Percentiles rank a stretch among this genome's conserved stretches.
These are phyloP conservation scores for Lasioglossum vierecki DNA, from an alignment of 2,888 invertebrate genomes.

Conservation along the genomic window DNA sequence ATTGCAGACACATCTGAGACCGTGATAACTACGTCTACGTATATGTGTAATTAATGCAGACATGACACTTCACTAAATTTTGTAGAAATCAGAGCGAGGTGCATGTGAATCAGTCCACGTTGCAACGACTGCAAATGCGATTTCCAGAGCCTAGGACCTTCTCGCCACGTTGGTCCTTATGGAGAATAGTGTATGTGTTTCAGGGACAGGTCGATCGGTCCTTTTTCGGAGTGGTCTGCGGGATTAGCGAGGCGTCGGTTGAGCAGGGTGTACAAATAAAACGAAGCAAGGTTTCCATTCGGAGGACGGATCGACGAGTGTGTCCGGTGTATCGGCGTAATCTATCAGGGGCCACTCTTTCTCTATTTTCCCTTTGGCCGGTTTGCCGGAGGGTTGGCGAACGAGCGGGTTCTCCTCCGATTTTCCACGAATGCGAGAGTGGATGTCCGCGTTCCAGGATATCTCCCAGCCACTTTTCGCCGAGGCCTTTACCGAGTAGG, in stretches of 20 bases:
- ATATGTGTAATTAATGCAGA: not conserved
- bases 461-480: constrained; percentile 49
- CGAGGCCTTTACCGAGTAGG: constrained; percentile 48
- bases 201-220: constrained; percentile 21
- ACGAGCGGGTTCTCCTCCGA: not conserved
- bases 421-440: constrained; percentile 18
- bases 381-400: not conserved
- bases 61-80: not conserved
- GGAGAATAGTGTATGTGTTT: constrained; percentile 1
- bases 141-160: not conserved
- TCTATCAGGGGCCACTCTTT: constrained; percentile 53
- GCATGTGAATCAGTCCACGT: not conserved
- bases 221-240: constrained; percentile 30
- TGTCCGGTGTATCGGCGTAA: constrained; percentile 58
- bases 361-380: constrained; percentile 44
- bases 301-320: constrained; percentile 42
- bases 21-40: not conserved
- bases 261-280: constrained; percentile 45
- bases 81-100: not conserved
- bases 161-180: not conserved
- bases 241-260: constrained; percentile 54
- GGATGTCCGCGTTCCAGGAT: constrained; percentile 36
- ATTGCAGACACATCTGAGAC: too few species aligned
- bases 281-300: constrained; percentile 52
- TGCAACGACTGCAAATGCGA: not conserved